A percentile compares a stretch with the other conserved stretches of the same genome.
Conservation (phyloP, 2,797 vertebrate genomes). For the Melanotaenia parkinsoni region DNA sequence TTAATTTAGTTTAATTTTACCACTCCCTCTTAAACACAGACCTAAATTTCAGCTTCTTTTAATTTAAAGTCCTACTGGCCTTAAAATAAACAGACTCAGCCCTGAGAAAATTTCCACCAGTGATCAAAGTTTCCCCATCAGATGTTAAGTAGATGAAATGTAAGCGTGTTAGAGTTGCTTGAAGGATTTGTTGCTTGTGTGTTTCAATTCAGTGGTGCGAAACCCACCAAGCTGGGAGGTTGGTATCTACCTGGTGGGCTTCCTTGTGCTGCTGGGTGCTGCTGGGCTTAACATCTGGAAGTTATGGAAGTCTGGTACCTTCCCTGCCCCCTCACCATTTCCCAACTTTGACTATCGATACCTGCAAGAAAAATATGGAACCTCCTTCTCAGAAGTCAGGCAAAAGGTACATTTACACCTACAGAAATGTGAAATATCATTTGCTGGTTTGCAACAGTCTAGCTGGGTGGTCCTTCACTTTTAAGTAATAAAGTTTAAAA, state of each 20-base stretch:
- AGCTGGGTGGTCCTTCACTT: not conserved
- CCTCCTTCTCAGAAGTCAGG: conserved; percentile 81
- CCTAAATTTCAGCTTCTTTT: conserved; percentile 1
- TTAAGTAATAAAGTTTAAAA: not conserved
- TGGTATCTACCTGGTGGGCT: conserved; percentile 91
- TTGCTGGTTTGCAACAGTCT: not conserved
- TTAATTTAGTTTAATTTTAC: conserved; percentile 4
- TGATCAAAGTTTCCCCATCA: not conserved
- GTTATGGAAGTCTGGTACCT: conserved; percentile 93
- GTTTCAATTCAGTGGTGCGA: conserved; percentile 85
- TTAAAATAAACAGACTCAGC: conserved; percentile 12
- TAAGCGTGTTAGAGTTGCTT: not conserved
- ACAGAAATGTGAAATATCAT: not conserved
- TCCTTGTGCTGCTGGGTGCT: conserved; percentile 87
- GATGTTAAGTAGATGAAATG: conserved; percentile 6
- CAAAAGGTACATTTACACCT: conserved; percentile 86
- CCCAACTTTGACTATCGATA: conserved; percentile 98
- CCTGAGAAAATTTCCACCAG: not conserved
- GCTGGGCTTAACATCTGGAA: conserved; percentile 95
- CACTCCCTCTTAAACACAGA: conserved; percentile 20
- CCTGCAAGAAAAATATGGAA: conserved; percentile 95
- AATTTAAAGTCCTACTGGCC: not conserved
- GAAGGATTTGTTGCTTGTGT: conserved; percentile 6
- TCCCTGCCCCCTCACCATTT: conserved; percentile 93
- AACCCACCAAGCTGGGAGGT: conserved; percentile 93